These are phyloP conservation scores for Nycteola revayana DNA, from an alignment of 2,888 invertebrate species.

Conservation along the genomic window DNA sequence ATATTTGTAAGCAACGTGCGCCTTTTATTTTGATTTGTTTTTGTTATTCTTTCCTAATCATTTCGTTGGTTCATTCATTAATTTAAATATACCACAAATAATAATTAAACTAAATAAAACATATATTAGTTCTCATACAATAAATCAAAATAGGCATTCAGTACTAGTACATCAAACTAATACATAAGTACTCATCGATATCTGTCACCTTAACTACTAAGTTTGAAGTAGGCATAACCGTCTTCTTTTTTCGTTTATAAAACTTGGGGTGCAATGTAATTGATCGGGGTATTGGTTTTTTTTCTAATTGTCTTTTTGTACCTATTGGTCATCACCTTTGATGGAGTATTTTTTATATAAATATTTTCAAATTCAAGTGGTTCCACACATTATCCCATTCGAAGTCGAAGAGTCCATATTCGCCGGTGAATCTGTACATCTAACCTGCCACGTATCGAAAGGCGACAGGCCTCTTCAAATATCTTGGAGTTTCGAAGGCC, in stretches of 20 bases:
- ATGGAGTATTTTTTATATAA: slow-evolving; percentile 7
- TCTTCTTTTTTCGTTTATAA: no score
- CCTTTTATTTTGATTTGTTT: slow-evolving; percentile 43
- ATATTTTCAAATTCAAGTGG: slow-evolving; percentile 58
- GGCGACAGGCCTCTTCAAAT: slow-evolving; percentile 88
- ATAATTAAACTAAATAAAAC: no score
- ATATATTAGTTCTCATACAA: no score
- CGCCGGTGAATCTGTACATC: slow-evolving; percentile 85
- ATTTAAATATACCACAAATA: no score
- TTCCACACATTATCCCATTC: slow-evolving; percentile 86
- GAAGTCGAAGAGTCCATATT: slow-evolving; percentile 85
- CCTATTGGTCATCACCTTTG: slow-evolving; percentile 3
- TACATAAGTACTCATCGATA: no score
- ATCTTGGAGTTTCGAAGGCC: slow-evolving; percentile 86
- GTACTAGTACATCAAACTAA: no score
- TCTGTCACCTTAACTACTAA: no score
- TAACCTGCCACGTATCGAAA: slow-evolving; percentile 85
- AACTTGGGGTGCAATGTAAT: no score
- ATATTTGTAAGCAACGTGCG: slow-evolving; percentile 51
- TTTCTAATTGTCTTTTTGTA: no score
- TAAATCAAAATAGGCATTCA: no score
- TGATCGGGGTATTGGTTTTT: no score
- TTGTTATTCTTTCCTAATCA: slow-evolving; percentile 21
- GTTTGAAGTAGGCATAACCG: no score
- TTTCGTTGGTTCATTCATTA: slow-evolving; percentile 32